Base-by-base conservation (phyloP, 2,888 invertebrate species). In the Melitaea athalia region DNA sequence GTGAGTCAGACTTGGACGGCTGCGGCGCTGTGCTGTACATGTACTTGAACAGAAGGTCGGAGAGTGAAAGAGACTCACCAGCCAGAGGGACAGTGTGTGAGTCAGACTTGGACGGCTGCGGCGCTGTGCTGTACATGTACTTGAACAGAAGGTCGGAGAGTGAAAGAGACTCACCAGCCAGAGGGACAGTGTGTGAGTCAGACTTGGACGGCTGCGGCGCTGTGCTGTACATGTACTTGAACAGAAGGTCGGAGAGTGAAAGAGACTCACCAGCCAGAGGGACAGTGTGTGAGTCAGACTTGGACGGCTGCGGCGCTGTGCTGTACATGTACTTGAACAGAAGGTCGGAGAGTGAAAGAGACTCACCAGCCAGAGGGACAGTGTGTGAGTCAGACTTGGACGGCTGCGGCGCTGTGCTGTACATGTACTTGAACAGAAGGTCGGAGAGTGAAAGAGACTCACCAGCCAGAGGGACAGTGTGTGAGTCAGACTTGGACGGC, bases 281-380 rank as follows among this genome's bases (percentile, higher is more conserved):
- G 45, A 99, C 98, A 1, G 97, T 98, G 76, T 98, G 97, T 12
- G 96, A 93, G 79, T 98, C 98, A 0, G 97, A 96, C 82, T 95
- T 96, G 69, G 97, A 96, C 0, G 99, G 99, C 80, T 98, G 97
- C 0, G 99, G 99, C 1, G 99, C 99, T 1, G 99, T 99, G 66
- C 98, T 98, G 93, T 99, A 99, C 99, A 99, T 99, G 89, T 99
- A 99, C 86, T 99, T 98, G 93, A 99, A 99, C 31, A 99, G 94
- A 55, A 97, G 95, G 80, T 99, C 98, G 1, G 95, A 95, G 71
- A 96, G n/a, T n/a, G n/a, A n/a, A n/a, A n/a, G n/a, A n/a, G 17
- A 59, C 83, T 85, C 71, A 94, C 97, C 97, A 64, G 98, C 99
- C 65, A 99, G 87, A 0, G 99, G 99, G 45, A 99, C 98, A 1